phyloP scores from a whole-genome alignment of 2,797 vertebrate species.

The Myotis planiceps region DNA sequence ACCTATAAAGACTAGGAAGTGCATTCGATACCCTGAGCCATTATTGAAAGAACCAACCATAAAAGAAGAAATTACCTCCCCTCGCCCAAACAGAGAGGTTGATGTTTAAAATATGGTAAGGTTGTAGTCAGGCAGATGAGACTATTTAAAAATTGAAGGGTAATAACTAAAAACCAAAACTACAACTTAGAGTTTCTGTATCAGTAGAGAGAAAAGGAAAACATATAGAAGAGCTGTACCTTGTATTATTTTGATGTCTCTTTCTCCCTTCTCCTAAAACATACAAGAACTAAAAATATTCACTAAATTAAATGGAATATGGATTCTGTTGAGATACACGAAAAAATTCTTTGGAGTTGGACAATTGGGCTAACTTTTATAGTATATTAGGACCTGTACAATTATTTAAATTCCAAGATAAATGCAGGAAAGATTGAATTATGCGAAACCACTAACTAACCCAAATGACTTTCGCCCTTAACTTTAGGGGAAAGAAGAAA shows the following conservation, averaged over 20 bases:
- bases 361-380: not conserved
- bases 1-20: not conserved
- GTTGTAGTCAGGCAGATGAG: not conserved
- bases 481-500: conserved; percentile 23
- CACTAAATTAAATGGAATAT: conserved; percentile 14
- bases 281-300: not conserved
- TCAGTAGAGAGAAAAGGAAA: not conserved
- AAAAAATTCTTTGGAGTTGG: not conserved
- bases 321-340: not conserved
- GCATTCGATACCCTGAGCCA: not conserved
- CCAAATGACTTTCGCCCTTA: not conserved
- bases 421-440: conserved; percentile 17
- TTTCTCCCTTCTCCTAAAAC: not conserved
- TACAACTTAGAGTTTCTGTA: not conserved
- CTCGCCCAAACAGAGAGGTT: not conserved
- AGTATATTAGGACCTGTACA: not conserved
- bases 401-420: conserved; percentile 34
- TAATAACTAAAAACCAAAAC: not conserved
- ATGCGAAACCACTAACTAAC: not conserved
- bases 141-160: not conserved
- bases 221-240: not conserved
- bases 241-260: not conserved
- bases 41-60: not conserved
- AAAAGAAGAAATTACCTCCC: not conserved
- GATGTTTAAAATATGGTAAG: not conserved